Conservation (phyloP, 1,140 invertebrate species). For the Zaprionus capensis region DNA sequence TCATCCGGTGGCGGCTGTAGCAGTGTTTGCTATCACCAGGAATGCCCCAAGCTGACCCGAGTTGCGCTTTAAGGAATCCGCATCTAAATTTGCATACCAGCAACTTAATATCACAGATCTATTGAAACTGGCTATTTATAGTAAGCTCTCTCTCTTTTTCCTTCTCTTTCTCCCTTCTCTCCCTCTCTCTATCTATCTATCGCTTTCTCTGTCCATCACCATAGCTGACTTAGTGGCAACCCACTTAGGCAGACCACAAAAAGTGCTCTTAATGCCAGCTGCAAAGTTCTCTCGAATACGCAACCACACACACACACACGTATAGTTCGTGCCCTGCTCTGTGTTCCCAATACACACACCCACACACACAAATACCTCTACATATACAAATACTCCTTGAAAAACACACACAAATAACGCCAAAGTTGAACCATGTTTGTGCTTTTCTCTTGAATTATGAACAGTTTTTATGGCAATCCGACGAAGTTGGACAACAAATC, state of each 20-base stretch:
- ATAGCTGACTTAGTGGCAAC: background rate
- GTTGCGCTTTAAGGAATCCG: background rate
- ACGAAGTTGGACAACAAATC: conserved; percentile 34
- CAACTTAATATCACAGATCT: conserved; percentile 24
- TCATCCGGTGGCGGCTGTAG: conserved; percentile 1
- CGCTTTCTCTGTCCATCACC: background rate
- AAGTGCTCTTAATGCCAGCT: conserved; percentile 8
- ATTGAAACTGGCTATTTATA: conserved; percentile 18
- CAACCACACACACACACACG: background rate
- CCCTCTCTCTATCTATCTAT: background rate
- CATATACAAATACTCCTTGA: background rate
- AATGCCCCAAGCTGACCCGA: conserved; percentile 6
- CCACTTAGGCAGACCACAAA: conserved; percentile 1
- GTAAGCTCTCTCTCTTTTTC: background rate
- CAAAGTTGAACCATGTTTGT: conserved; percentile 7
- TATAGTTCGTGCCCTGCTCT: too few species aligned
- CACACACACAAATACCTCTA: background rate
- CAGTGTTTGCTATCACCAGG: conserved; percentile 7
- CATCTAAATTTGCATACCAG: conserved; percentile 35
- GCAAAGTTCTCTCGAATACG: background rate
- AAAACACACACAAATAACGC: conserved; percentile 14
- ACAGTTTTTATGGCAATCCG: conserved; percentile 33
- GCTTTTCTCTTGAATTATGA: conserved; percentile 54
- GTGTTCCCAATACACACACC: background rate
- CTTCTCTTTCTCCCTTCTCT: background rate